A percentile compares a stretch with the other conserved stretches of the same genome.
Evolutionary conservation across 2,888 invertebrate genomes (phyloP).

Genomic region (Mythimna lalbum): DNA sequence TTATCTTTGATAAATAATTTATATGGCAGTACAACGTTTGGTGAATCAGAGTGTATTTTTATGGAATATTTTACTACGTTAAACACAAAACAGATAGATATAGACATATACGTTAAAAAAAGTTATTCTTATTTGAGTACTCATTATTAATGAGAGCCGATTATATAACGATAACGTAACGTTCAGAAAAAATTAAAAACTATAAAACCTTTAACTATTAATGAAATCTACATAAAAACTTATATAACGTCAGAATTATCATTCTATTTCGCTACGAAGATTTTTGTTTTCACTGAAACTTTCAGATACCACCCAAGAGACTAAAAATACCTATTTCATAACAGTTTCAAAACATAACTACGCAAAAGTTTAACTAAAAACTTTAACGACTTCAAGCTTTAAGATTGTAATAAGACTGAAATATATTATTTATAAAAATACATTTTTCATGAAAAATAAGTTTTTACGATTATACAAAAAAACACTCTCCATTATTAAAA

Average conservation of each 20-base stretch:
- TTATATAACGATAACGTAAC: no score
- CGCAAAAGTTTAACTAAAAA: slow-evolving; percentile 6
- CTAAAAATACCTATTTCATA: slow-evolving; percentile 24
- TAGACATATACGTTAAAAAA: no score
- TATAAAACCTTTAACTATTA: background rate
- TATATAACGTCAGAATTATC: slow-evolving; percentile 15
- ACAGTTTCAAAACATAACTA: slow-evolving; percentile 8
- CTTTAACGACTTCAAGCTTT: slow-evolving; percentile 10
- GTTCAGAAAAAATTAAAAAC: no score
- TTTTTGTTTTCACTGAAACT: slow-evolving; percentile 44
- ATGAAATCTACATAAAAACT: slow-evolving; percentile 1
- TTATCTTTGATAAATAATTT: no score
- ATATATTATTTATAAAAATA: background rate
- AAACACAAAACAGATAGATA: no score
- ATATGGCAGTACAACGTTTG: no score
- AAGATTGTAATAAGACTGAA: background rate
- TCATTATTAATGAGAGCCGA: no score
- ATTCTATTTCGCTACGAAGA: slow-evolving; percentile 14
- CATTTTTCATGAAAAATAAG: background rate
- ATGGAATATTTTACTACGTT: no score
- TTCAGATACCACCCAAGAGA: slow-evolving; percentile 31
- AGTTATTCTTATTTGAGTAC: no score
- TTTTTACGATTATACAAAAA: slow-evolving; percentile 7
- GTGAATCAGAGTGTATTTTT: no score
- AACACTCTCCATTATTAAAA: slow-evolving; percentile 19